A percentile compares a stretch with the other conserved stretches of the same genome.
Conservation (phyloP, 2,113 vertebrate species). For the Heterotis niloticus region DNA sequence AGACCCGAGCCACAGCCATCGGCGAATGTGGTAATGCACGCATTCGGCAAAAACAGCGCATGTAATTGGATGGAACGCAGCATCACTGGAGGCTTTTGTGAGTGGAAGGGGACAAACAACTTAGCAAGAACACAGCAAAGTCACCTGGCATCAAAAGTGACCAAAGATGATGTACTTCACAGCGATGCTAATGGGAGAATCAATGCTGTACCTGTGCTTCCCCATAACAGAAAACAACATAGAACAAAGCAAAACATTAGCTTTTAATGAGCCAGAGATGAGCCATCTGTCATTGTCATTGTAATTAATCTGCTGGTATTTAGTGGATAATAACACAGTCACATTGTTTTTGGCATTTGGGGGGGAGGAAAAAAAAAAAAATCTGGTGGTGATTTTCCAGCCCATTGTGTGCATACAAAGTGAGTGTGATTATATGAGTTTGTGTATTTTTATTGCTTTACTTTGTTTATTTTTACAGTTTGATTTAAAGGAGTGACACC, state of each 20-base stretch:
- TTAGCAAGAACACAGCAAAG: background rate
- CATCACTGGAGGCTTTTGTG: background rate
- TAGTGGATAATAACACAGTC: conserved; percentile 69
- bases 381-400: background rate
- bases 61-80: background rate
- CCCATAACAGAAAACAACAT: conserved; percentile 34
- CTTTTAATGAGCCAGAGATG: conserved; percentile 57
- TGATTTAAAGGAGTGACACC: background rate
- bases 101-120: background rate
- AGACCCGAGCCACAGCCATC: background rate
- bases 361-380: background rate
- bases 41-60: background rate
- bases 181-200: background rate
- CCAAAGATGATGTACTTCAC: background rate
- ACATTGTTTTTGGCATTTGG: background rate
- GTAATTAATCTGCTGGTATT: conserved; percentile 71
- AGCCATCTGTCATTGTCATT: conserved; percentile 70
- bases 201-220: background rate
- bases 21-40: background rate
- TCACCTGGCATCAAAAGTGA: background rate
- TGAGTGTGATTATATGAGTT: background rate
- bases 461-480: no score
- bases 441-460: background rate
- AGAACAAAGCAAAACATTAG: conserved; percentile 2
- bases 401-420: background rate